A percentile compares a stretch with the other conserved stretches of the same genome.
Conservation (phyloP, 2,888 invertebrate species). For the Belgica antarctica region DNA sequence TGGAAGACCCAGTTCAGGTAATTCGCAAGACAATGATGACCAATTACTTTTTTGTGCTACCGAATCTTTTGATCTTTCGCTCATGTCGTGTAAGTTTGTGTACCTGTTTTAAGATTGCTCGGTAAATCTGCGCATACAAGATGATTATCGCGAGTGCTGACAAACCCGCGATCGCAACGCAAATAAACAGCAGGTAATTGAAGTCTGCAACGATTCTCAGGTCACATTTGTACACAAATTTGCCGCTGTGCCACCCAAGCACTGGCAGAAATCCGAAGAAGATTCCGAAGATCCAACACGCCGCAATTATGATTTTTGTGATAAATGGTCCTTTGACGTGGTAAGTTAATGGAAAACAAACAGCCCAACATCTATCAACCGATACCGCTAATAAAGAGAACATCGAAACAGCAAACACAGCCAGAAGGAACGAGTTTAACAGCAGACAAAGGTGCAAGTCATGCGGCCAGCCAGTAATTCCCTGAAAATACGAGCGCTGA, state of each 20-base stretch:
- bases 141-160: background rate
- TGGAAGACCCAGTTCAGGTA: too few relatives aligned
- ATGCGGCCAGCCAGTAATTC: background rate
- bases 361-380: background rate
- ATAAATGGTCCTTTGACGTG: background rate
- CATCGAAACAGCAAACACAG: background rate
- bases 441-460: background rate
- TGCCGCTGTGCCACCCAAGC: background rate
- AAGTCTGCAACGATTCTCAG: background rate
- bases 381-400: background rate
- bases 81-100: background rate
- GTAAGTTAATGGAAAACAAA: conserved; percentile 12
- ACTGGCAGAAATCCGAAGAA: background rate
- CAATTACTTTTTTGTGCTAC: background rate
- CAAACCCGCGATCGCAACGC: background rate
- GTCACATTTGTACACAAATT: background rate
- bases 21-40: background rate
- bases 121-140: background rate
- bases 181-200: background rate
- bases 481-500: too few relatives aligned
- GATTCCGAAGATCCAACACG: background rate
- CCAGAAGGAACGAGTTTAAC: background rate
- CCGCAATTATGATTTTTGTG: background rate
- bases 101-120: background rate
- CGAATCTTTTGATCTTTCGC: too few relatives aligned